Evolutionary conservation across 2,888 invertebrate species (phyloP), one percentile per base, ranked within the genome.

Genomic region (Meliscaeva auricollis): DNA sequence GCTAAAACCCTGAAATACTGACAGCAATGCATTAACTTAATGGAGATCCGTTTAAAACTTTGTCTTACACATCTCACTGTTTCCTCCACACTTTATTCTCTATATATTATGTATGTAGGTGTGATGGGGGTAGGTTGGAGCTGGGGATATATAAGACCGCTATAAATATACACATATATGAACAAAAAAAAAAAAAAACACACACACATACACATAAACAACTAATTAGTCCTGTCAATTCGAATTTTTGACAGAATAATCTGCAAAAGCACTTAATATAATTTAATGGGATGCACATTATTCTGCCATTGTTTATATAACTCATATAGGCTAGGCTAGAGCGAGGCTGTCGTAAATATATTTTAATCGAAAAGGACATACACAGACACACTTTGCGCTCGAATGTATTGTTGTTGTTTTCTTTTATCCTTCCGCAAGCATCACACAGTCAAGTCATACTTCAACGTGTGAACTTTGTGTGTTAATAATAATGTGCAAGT

Each of bases 201-300:
- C 38, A 38, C 54, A 41, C 17, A 22, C 26, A 26, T 6, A 54
- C 32, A 35, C 15, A 50, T 35, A 20, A 9, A 41, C 46, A 60
- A 76, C 52, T 74, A 83, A 83, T 83, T 74, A 79, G 46, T 41
- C 15, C 75, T 84, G 80, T 84, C 84, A 76, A 76, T 80, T 80
- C 75, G 22, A 81, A 72, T 81, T 81, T 78, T 58, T 81, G 81
- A 73, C 73, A 76, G 56, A 35, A 41, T 81, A 73, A 85, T 85
- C 76, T 69, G 56, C 68, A 69, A 80, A 85, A 85, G 85, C 80
- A 85, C 85, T 85, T 81, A 85, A 85, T 73, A 69, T 73, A 64
- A 73, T 72, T 76, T 85, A 81, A 85, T 81, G 81, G 81, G 81
- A 85, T 76, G 75, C 76, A 85, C 50, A 85, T 50, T 38, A 50